phyloP scores from a whole-genome alignment of 2,797 vertebrate species.

The Schizopygopsis malacanthus region DNA sequence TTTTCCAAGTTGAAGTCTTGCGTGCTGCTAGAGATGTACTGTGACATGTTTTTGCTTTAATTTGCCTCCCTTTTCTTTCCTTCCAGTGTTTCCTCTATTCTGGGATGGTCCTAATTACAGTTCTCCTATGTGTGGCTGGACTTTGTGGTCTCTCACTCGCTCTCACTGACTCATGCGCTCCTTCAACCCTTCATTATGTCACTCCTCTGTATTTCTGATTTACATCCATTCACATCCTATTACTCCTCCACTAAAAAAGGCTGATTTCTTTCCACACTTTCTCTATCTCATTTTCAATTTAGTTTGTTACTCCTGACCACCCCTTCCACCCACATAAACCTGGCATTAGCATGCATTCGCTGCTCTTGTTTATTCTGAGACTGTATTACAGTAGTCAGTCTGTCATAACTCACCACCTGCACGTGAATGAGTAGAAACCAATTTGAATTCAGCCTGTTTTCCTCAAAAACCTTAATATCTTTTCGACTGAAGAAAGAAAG shows the following conservation, averaged over 20 bases:
- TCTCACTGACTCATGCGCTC: slow-evolving; percentile 52
- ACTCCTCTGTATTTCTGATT: slow-evolving; percentile 42
- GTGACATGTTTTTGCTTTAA: slow-evolving; percentile 24
- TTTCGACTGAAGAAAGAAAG: no score
- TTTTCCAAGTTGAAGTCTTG: slow-evolving; percentile 34
- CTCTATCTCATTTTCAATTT: background rate
- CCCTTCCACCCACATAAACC: slow-evolving; percentile 35
- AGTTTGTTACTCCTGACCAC: slow-evolving; percentile 17
- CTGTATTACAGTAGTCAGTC: slow-evolving; percentile 11
- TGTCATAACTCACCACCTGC: slow-evolving; percentile 7
- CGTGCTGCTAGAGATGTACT: slow-evolving; percentile 43
- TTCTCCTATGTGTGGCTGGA: slow-evolving; percentile 59
- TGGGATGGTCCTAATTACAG: slow-evolving; percentile 65
- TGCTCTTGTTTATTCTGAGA: slow-evolving; percentile 32
- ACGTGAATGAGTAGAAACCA: background rate
- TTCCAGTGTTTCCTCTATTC: slow-evolving; percentile 56
- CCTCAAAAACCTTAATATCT: background rate
- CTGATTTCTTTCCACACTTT: slow-evolving; percentile 25
- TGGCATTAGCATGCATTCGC: slow-evolving; percentile 26
- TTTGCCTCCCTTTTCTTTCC: slow-evolving; percentile 16
- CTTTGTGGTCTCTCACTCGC: slow-evolving; percentile 52
- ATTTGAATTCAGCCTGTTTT: background rate
- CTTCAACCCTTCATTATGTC: slow-evolving; percentile 51
- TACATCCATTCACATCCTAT: slow-evolving; percentile 38
- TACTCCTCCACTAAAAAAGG: slow-evolving; percentile 1